Base-by-base conservation (phyloP, 2,113 vertebrate species). In the Daboia siamensis region DNA sequence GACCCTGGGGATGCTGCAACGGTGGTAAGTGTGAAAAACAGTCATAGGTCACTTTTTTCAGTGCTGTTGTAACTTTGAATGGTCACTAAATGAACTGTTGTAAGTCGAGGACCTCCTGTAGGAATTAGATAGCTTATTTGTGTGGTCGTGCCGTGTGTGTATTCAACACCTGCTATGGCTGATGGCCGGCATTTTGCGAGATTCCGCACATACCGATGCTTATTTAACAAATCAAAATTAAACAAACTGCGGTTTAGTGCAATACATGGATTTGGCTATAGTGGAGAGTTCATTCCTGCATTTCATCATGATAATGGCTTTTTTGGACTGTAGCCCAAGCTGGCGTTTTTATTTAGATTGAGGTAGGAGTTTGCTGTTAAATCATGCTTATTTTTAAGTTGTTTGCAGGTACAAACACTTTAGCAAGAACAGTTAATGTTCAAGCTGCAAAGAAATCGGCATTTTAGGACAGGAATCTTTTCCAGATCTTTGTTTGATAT, bases 401-500 rank as follows among this genome's bases (percentile, higher is more conserved):
- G 48, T 74, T 74, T 90, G 21, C 20, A 48, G 26, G 48, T 39
- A 23, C 10, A 33, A 21, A 86, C 39, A 91, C 86, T 52, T 13
- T 84, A 93, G 90, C 69, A 90, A 7, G 92, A 84, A 0, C n/a
- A 90, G 84, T 90, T 87, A 9, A 3, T 29, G 94, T 87, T n/a
- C 90, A 93, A 94, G 91, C 54, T 10, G 44, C 57, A 29, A 6
- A 29, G 33, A 54, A 46, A 55, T 92, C 59, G 92, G 90, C 88
- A 64, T 94, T 90, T 93, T 69, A 89, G 85, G 24, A 74, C 5
- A 11, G 61, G 89, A 87, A 39, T 92, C 89, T 57, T 93, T 95
- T 94, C 90, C 59, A 48, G 84, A 23, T 93, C 90, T 94, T 94
- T 93, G 74, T 93, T 95, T 94, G 85, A 94, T 91, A 94, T 69